Evolutionary conservation across 2,113 vertebrate species (phyloP).

Genomic region (Sterna hirundo): DNA sequence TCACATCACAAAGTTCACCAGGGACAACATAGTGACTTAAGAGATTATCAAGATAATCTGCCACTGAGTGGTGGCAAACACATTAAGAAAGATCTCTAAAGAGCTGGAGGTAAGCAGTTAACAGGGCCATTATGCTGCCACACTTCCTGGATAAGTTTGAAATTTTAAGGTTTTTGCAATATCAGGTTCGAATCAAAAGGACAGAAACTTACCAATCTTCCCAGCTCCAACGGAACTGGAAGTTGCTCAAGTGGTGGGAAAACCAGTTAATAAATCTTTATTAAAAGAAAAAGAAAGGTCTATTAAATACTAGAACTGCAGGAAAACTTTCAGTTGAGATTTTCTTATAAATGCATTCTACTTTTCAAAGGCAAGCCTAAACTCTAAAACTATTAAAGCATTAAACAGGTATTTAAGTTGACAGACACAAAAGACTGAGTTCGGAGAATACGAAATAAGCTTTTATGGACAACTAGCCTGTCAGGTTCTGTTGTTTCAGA

Average conservation of each 20-base stretch:
- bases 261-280: conserved; percentile 93
- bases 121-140: background rate
- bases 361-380: background rate
- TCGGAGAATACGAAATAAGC: background rate
- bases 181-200: background rate
- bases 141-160: background rate
- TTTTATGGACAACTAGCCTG: background rate
- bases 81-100: background rate
- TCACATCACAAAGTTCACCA: background rate
- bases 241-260: conserved; percentile 97
- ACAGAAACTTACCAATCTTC: conserved; percentile 91
- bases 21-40: background rate
- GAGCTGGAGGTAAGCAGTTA: background rate
- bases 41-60: background rate
- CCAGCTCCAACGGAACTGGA: conserved; percentile 99
- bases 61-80: background rate
- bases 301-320: background rate
- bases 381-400: background rate
- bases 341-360: background rate
- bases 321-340: background rate
- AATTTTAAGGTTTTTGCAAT: background rate
- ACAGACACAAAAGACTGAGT: background rate
- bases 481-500: background rate
- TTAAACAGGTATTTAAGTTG: background rate
- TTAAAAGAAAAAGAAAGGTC: background rate